These are phyloP conservation scores for Podiceps cristatus DNA, from an alignment of 2,113 vertebrate species.

Conservation along the genomic window DNA sequence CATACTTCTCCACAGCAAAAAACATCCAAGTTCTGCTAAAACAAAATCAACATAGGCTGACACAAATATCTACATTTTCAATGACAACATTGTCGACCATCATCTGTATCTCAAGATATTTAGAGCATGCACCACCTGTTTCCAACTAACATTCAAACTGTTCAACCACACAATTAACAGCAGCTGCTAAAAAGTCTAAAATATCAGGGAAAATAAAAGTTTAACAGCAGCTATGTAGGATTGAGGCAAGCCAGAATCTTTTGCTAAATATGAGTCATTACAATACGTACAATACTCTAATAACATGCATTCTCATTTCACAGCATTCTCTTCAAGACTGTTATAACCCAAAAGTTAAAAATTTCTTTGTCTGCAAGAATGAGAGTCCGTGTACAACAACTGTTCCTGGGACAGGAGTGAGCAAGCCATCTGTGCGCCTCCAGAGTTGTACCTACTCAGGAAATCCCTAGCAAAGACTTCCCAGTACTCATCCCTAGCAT, in stretches of 20 bases:
- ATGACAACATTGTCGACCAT: slow-evolving; percentile 62
- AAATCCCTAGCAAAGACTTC: background rate
- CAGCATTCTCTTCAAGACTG: background rate
- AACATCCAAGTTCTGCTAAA: background rate
- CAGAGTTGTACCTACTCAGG: background rate
- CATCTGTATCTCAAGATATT: slow-evolving; percentile 48
- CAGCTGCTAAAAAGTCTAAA: slow-evolving; percentile 77
- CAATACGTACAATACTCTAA: background rate
- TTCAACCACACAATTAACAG: slow-evolving; percentile 73
- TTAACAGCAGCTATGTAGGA: background rate
- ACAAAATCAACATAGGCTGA: background rate
- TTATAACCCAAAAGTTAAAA: background rate
- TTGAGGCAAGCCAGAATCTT: slow-evolving; percentile 13
- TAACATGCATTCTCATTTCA: background rate
- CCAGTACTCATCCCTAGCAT: background rate
- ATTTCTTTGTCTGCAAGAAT: background rate
- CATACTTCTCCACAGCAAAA: background rate
- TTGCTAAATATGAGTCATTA: background rate
- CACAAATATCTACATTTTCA: background rate
- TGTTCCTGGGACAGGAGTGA: background rate
- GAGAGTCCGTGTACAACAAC: background rate
- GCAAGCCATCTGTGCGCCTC: background rate
- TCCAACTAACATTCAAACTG: slow-evolving; percentile 66
- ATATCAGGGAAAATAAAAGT: slow-evolving; percentile 48
- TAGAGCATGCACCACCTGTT: slow-evolving; percentile 77